Evolutionary conservation across 2,888 invertebrate species (phyloP).

Genomic region (Psylliodes chrysocephalus): DNA sequence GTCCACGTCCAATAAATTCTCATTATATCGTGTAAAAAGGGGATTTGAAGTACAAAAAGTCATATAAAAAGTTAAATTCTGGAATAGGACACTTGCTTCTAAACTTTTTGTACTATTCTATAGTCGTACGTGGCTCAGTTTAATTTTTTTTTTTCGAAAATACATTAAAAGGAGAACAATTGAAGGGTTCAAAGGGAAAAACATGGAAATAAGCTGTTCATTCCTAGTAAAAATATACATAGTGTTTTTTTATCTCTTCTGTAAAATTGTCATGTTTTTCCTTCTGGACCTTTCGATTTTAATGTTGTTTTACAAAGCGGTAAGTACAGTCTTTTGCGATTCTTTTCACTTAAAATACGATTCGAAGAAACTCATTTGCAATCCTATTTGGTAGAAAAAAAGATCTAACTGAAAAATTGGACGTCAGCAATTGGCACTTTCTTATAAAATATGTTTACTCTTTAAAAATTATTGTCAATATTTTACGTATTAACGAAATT

Average conservation of each 20-base stretch:
- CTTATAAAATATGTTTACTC: neutral
- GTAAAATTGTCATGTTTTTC: too few relatives aligned
- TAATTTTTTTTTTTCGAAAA: conserved; percentile 16
- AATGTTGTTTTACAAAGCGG: conserved; percentile 29
- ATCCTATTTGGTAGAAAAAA: conserved; percentile 21
- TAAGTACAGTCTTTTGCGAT: conserved; percentile 39
- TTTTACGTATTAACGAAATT: neutral
- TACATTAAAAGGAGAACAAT: too few relatives aligned
- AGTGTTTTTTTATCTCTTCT: too few relatives aligned
- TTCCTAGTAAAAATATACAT: too few relatives aligned
- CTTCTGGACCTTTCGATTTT: too few relatives aligned
- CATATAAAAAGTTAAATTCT: conserved; percentile 49
- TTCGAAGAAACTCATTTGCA: conserved; percentile 9
- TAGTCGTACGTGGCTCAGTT: conserved; percentile 31
- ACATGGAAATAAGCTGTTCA: too few relatives aligned
- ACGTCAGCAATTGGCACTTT: conserved; percentile 4
- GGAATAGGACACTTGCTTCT: conserved; percentile 48
- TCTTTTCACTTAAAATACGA: conserved; percentile 27
- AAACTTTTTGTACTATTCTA: conserved; percentile 31
- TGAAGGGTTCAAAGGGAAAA: conserved; percentile 6
- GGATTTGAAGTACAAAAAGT: conserved; percentile 45
- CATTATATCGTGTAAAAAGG: conserved; percentile 39
- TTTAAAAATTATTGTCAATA: neutral
- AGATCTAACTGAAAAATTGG: conserved; percentile 3
- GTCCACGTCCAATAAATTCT: conserved; percentile 40